Base-by-base conservation (phyloP, 1,140 invertebrate species). In the Drosophila neocordata region DNA sequence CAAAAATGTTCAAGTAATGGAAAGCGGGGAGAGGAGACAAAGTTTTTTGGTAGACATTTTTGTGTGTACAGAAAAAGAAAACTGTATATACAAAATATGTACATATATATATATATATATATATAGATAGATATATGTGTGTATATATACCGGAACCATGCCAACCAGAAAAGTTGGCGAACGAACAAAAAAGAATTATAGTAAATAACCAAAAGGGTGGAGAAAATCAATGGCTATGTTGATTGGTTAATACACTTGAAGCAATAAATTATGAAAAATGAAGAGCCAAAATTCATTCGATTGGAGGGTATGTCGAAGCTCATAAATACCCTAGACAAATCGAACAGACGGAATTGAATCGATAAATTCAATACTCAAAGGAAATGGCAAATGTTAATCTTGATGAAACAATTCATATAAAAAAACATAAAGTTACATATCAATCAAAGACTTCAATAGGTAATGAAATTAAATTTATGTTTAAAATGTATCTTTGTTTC, bases 111-210 rank as follows among this genome's bases (percentile, higher is more conserved):
- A 31, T 7, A 57, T 41, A 62, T 52, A 18, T 27, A 27, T 65
- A 27, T 11, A 12, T 11, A 18, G 18, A 27, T 65, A 27, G 6
- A 12, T 11, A 24, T 44, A 15, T 18, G 7, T 44, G 0, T 18
- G 7, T 44, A 8, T 65, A n/a, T 20, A 20, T 7, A 15, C 41
- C 41, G 41, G 41, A 48, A 48, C 41, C 41, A 48, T 48, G 66
- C 20, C 53, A 63, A 60, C 59, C 59, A 69, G 57, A 63, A 69
- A 60, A 13, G 31, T 56, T 27, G 24, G 53, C 53, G 6, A 56
- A 18, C 62, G 58, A 55, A 41, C 68, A 68, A 73, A 55, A 68
- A 57, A 53, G 22, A 53, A 53, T 53, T 24, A 53, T 12, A 27
- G 51, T 34, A 56, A 34, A 56, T 56, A 18, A 34, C n/a, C 27